Conservation (phyloP, 1,140 invertebrate species). For the Drosophila sechellia region DNA sequence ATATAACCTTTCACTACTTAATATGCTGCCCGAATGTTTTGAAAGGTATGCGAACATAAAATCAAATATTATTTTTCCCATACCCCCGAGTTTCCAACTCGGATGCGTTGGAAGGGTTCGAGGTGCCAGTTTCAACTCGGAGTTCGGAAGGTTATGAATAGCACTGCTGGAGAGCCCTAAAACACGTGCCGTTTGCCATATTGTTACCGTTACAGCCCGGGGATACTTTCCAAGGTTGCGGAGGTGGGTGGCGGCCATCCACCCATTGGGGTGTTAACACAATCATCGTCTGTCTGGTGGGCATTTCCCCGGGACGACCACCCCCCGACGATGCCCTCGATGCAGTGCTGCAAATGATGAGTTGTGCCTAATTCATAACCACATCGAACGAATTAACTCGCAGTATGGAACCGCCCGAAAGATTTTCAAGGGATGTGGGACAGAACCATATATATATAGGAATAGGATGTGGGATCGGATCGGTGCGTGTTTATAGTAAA, state of each 20-base stretch:
- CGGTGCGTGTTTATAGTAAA: conserved; percentile 36
- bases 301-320: conserved; percentile 17
- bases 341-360: conserved; percentile 79
- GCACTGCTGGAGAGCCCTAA: conserved; percentile 45
- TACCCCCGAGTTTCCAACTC: not conserved
- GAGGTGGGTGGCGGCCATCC: conserved; percentile 12
- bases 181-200: conserved; percentile 72
- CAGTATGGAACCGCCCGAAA: conserved; percentile 58
- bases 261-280: conserved; percentile 63
- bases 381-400: conserved; percentile 80
- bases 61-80: conserved; percentile 41
- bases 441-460: not conserved
- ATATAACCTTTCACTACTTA: conserved; percentile 16
- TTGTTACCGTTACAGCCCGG: conserved; percentile 55
- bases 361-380: conserved; percentile 83
- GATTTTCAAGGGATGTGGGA: conserved; percentile 9
- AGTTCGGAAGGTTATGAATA: conserved; percentile 22
- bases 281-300: conserved; percentile 71
- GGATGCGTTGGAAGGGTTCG: conserved; percentile 39
- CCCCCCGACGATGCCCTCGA: conserved; percentile 23
- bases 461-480: conserved; percentile 36
- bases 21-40: not conserved
- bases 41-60: conserved; percentile 11
- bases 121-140: conserved; percentile 39
- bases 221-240: conserved; percentile 21